Evolutionary conservation across 2,888 invertebrate genomes (phyloP).

Genomic region (Calliopum simillimum): DNA sequence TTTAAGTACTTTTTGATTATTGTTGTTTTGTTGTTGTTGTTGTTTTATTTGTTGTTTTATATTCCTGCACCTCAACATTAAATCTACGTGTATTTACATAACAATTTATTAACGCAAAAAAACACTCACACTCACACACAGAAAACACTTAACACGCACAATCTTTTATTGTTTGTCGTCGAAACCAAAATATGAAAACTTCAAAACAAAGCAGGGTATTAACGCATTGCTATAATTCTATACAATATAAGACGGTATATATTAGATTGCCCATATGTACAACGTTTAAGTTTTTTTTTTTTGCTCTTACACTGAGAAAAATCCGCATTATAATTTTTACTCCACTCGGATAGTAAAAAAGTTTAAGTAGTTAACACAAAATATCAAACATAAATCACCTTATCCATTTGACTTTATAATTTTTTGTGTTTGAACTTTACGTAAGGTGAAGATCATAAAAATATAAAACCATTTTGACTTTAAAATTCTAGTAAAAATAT

Average conservation of each 20-base stretch:
- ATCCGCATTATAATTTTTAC: too few species aligned
- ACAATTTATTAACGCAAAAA: constrained; percentile 20
- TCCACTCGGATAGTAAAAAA: too few species aligned
- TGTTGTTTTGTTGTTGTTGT: neutral
- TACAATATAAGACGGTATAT: neutral
- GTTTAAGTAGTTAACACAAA: too few species aligned
- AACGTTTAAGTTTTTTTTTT: too few species aligned
- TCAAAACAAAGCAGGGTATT: neutral
- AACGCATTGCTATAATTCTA: neutral
- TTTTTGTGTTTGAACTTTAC: too few species aligned
- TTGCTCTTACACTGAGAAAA: too few species aligned
- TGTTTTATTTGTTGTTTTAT: neutral
- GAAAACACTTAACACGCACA: constrained; percentile 21
- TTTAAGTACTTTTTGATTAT: neutral
- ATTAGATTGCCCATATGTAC: too few species aligned
- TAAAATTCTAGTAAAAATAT: too few species aligned
- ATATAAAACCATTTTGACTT: too few species aligned
- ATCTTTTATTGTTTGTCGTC: neutral
- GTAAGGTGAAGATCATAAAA: too few species aligned
- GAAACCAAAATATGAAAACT: constrained; percentile 7
- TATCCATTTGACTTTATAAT: too few species aligned
- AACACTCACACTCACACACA: constrained; percentile 6
- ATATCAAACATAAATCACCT: too few species aligned
- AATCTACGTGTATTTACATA: neutral
- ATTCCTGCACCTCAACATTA: neutral